Conservation (phyloP, 35 echinoderm and acorn worm genomes). For the Strongylocentrotus purpuratus region DNA sequence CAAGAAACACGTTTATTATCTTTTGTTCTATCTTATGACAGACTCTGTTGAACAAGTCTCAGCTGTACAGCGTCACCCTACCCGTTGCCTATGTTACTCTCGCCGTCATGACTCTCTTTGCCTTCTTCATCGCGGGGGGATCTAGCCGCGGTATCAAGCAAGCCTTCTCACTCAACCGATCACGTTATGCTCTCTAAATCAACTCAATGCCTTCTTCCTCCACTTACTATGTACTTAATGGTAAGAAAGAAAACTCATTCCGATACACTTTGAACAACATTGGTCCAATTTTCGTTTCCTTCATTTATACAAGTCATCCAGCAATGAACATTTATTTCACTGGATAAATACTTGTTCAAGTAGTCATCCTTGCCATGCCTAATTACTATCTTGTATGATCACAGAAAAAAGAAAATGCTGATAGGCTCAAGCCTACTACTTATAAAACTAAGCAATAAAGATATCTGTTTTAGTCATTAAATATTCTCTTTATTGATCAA, state of each 20-base stretch:
- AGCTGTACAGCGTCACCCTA: constrained; percentile 40
- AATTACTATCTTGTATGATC: too few relatives aligned
- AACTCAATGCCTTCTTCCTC: neutral
- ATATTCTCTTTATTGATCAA: too few relatives aligned
- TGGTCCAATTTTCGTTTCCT: neutral
- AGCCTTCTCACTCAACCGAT: constrained; percentile 32
- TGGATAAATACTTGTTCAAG: neutral
- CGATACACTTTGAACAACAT: neutral
- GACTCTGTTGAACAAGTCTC: constrained; percentile 56
- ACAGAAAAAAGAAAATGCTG: too few relatives aligned
- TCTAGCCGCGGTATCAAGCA: constrained; percentile 42
- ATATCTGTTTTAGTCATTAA: too few relatives aligned
- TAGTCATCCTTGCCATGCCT: neutral
- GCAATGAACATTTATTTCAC: neutral
- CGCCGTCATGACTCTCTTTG: constrained; percentile 33
- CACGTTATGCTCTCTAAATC: constrained; percentile 32
- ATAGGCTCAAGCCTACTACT: too few relatives aligned
- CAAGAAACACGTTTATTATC: neutral
- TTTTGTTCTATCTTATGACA: constrained; percentile 14
- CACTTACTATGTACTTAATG: neutral
- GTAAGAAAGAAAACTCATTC: neutral
- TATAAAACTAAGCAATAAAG: too few relatives aligned
- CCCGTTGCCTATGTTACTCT: constrained; percentile 52
- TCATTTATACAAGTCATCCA: neutral
- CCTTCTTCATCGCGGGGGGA: constrained; percentile 59